Evolutionary conservation across 2,113 vertebrate genomes (phyloP), one percentile per base, ranked within the genome.

Genomic region (Pangasianodon gigas): DNA sequence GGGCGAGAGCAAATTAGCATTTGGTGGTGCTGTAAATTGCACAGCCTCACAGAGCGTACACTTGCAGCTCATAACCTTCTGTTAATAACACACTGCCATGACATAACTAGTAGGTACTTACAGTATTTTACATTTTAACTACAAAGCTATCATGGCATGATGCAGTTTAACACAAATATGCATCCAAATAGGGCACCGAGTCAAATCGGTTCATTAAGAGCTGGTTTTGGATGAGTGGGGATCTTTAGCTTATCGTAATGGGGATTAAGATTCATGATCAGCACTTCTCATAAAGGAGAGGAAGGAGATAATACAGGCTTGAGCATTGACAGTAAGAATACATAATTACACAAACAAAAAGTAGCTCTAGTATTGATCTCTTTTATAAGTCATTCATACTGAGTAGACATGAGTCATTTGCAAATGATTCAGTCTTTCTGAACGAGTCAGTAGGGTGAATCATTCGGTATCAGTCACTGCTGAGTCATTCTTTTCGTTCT

Each of bases 181-280:
- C 41, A 56, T 51, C 81, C 56, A 85, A 16, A 85, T 56, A 14
- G 32, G 60, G 6, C 87, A 83, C 19, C 14, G 19, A 54, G 51
- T n/a, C 46, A 51, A 81, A 81, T 52, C 32, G 5, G 41, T 67
- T 60, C 75, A 82, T 82, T 81, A 84, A 62, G 24, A 60, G 80
- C 54, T 75, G 82, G 74, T 67, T 58, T 48, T 32, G 85, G 46
- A 10, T 4, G 21, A 32, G 19, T 26, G 32, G 29, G 54, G 58
- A 26, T 89, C 84, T 60, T 82, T 51, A 52, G 67, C 48, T 85
- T 80, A 52, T 62, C 46, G 62, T 86, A 75, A 82, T 86, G 41
- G 54, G 52, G 87, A 89, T 86, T 77, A 85, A 74, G 87, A 82
- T 87, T 89, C 65, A 41, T 60, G 87, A 91, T 86, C 84, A 77